Evolutionary conservation across 2,888 invertebrate species (phyloP).

Genomic region (Orchesella flavescens): DNA sequence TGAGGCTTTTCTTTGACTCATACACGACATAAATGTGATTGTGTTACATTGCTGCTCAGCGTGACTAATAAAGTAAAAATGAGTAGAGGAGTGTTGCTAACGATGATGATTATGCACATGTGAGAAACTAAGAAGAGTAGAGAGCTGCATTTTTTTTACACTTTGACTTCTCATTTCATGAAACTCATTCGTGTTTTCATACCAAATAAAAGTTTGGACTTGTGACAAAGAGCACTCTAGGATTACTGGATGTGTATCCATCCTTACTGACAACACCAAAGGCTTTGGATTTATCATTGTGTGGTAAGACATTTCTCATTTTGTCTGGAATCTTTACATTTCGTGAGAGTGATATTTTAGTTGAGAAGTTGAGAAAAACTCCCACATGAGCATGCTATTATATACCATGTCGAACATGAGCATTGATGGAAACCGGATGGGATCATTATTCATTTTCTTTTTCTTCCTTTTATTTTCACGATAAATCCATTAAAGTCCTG

Average conservation of each 20-base stretch:
- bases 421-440: slow-evolving; percentile 27
- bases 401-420: neutral
- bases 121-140: neutral
- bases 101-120: neutral
- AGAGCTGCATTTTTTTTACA: too few species aligned
- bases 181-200: slow-evolving; percentile 20
- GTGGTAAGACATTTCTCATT: slow-evolving; percentile 6
- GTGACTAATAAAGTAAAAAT: too few species aligned
- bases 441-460: slow-evolving; percentile 9
- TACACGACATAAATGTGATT: too few species aligned
- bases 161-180: neutral
- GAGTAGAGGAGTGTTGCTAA: too few species aligned
- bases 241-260: neutral
- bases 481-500: slow-evolving; percentile 8
- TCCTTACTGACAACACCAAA: neutral
- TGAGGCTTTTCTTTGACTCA: too few species aligned
- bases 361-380: neutral
- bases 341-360: neutral
- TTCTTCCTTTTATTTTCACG: neutral
- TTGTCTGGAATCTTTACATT: neutral
- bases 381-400: neutral
- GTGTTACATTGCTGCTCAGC: too few species aligned
- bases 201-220: slow-evolving; percentile 1
- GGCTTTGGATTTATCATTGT: neutral
- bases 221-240: neutral